Evolutionary conservation across 2,888 invertebrate genomes (phyloP).

Genomic region (Melitaea athalia): DNA sequence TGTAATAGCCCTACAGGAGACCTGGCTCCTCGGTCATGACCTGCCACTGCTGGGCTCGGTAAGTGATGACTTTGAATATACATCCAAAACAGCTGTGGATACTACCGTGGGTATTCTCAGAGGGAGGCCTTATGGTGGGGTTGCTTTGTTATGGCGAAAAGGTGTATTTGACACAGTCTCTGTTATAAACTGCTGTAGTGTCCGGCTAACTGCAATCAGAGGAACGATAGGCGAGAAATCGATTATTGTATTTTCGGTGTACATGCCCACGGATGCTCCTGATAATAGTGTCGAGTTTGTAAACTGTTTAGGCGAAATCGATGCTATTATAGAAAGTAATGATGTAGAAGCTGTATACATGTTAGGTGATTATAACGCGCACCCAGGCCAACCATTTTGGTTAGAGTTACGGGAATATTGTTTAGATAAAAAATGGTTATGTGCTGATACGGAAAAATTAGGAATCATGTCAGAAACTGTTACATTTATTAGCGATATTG

Average conservation of each 20-base stretch:
- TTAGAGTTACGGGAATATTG: neutral
- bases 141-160: neutral
- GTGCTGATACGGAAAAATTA: neutral
- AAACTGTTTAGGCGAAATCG: constrained; percentile 8
- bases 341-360: neutral
- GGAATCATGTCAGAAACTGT: constrained; percentile 16
- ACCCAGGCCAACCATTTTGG: neutral
- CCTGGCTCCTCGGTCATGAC: no score
- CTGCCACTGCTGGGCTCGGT: no score
- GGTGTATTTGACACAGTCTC: neutral
- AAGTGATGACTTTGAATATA: neutral
- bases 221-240: neutral
- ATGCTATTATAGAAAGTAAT: neutral
- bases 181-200: neutral
- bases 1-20: neutral
- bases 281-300: constrained; percentile 9
- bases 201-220: neutral
- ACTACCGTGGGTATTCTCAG: neutral
- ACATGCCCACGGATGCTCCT: constrained; percentile 10
- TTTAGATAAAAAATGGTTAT: neutral
- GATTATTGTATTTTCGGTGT: constrained; percentile 2
- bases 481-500: constrained; percentile 30
- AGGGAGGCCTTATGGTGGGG: neutral
- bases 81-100: neutral
- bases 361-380: neutral